Conservation (phyloP, 37 sponge, comb jelly and placozoan genomes). For the Mnemiopsis leidyi region DNA sequence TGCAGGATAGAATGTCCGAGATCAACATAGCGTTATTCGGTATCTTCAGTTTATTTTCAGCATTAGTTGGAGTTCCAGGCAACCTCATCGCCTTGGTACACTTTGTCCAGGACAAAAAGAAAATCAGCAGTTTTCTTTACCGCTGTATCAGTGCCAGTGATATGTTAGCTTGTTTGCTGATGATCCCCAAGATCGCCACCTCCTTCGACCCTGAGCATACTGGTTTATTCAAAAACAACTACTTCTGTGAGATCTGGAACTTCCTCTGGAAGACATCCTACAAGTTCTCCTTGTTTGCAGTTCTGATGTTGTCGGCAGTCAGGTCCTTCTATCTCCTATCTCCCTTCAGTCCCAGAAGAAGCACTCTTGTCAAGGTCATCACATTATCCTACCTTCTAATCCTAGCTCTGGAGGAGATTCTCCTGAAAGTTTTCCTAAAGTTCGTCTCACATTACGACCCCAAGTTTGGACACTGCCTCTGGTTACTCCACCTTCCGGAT, state of each 20-base stretch:
- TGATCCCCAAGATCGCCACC: not conserved
- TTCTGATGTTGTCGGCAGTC: not conserved
- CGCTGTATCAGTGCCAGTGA: not conserved
- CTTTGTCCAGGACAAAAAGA: not conserved
- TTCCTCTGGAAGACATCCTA: not conserved
- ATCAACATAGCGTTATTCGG: not conserved
- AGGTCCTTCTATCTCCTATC: not conserved
- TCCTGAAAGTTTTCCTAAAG: not conserved
- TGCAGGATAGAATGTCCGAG: not conserved
- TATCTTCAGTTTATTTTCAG: not conserved
- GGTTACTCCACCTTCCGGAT: not conserved
- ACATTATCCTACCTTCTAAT: not conserved
- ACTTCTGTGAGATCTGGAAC: not conserved
- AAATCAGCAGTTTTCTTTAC: not conserved
- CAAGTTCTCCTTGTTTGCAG: not conserved
- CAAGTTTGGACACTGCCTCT: not conserved
- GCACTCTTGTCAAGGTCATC: not conserved
- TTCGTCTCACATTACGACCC: not conserved
- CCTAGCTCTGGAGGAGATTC: not conserved
- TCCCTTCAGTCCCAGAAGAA: not conserved
- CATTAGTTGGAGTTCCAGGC: not conserved
- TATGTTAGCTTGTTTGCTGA: not conserved
- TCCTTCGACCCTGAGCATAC: not conserved
- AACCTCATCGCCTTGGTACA: not conserved
- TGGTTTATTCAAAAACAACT: not conserved